Conservation (phyloP, 2,888 invertebrate genomes). For the Elegia similella region DNA sequence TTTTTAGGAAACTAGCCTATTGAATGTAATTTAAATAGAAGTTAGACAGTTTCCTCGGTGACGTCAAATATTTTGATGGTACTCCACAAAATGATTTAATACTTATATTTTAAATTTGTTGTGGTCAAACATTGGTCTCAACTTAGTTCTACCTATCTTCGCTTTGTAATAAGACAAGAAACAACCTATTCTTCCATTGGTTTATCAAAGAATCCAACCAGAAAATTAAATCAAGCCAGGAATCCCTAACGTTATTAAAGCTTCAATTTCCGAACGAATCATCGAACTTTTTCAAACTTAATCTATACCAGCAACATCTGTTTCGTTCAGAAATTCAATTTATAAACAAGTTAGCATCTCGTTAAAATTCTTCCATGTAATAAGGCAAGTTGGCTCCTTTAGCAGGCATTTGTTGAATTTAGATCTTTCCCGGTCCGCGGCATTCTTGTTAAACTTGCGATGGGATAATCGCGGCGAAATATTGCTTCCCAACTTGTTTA, state of each 20-base stretch:
- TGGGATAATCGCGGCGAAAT: constrained; percentile 25
- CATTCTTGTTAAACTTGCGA: constrained; percentile 27
- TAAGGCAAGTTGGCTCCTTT: constrained; percentile 55
- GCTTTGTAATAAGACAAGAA: too few species aligned
- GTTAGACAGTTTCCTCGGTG: too few species aligned
- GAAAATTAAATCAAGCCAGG: constrained; percentile 4
- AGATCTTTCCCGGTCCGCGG: constrained; percentile 19
- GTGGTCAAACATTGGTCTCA: too few species aligned
- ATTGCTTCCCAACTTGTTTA: constrained; percentile 20
- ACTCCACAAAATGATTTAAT: too few species aligned
- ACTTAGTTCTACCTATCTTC: not conserved
- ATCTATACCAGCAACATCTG: constrained; percentile 71
- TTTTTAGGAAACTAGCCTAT: too few species aligned
- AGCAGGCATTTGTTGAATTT: constrained; percentile 54
- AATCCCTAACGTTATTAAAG: constrained; percentile 43
- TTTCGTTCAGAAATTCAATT: constrained; percentile 74
- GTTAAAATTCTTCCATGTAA: constrained; percentile 78
- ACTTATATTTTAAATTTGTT: too few species aligned
- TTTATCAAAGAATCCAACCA: not conserved
- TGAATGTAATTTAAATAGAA: too few species aligned
- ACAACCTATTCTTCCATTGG: not conserved
- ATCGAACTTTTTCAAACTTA: constrained; percentile 73
- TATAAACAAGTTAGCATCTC: constrained; percentile 77
- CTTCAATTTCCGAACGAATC: constrained; percentile 63
- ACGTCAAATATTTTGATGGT: too few species aligned